Base-by-base conservation (phyloP, 2,888 invertebrate genomes). In the Strigamia crassipes region DNA sequence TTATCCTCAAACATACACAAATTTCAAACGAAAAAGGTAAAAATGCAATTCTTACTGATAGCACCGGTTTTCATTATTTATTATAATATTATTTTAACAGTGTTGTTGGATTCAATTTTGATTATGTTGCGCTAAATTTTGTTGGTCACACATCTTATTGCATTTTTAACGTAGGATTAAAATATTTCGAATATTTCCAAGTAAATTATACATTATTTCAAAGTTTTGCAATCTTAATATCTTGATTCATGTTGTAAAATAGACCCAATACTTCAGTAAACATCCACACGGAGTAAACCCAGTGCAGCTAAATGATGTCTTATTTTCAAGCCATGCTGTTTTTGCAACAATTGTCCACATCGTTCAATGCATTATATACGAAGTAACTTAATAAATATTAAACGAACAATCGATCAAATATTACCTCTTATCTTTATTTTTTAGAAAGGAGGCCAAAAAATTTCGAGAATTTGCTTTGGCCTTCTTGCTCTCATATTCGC, bases 1-100 rank as follows among this genome's bases (percentile, higher is more conserved):
- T 90, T 99, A 99, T 90, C 99, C 99, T 0, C 99, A 99, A 89
- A 95, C 98, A 73, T 94, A 93, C 88, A 92, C 90, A 84, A 99
- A 99, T 89, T 99, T 92, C 89, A 92, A 91, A 84, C 91, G 99
- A 84, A 96, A 96, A 90, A 93, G 92, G 93, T 93, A 86, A 78
- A 34, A n/a, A n/a, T n/a, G 15, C 34, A 6, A 5, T 5, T 5
- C 6, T 34, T 34, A 34, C 34, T 34, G 34, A 73, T 73, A 27
- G n/a, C n/a, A n/a, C n/a, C n/a, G 13, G 23, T 73, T n/a, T 15
- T 78, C 34, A 51, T 15, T 78, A 15, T 21, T 12, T 23, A 42
- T 81, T n/a, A 5, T 61, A 9, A 21, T 18, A 8, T 61, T 6
- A 13, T 56, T 4, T 61, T 83, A 38, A 27, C 34, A 83, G 83